Evolutionary conservation across 2,797 vertebrate species (phyloP).

Genomic region (Pygocentrus nattereri): DNA sequence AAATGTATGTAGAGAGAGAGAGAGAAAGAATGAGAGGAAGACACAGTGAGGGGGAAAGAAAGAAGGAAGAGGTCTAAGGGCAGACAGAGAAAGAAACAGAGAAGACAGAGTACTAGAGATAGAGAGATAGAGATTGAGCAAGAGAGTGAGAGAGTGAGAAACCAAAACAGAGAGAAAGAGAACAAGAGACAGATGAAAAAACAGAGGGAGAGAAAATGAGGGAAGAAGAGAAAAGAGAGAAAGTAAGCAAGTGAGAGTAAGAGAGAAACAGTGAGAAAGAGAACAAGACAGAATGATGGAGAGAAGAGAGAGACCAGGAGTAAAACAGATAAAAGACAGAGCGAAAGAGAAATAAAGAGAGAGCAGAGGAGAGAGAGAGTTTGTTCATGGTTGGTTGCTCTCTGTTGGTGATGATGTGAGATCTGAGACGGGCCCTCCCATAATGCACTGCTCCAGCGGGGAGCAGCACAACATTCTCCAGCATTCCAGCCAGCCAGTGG

Average conservation of each 20-base stretch:
- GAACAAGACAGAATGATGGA: not conserved
- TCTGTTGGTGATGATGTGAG: conserved; percentile 30
- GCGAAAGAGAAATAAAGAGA: too few species aligned
- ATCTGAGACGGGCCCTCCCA: conserved; percentile 31
- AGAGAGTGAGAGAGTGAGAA: too few species aligned
- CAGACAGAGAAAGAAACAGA: too few species aligned
- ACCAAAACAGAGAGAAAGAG: not conserved
- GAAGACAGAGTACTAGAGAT: too few species aligned
- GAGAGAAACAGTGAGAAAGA: not conserved
- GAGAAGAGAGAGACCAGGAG: not conserved
- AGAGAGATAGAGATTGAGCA: too few species aligned
- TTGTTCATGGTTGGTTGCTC: not conserved
- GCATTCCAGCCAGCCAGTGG: conserved; percentile 56
- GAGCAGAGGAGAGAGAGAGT: not conserved
- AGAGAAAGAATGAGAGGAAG: too few species aligned
- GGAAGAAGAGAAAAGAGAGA: not conserved
- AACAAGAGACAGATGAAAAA: not conserved
- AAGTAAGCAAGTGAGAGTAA: not conserved
- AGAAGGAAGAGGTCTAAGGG: too few species aligned
- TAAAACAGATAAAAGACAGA: not conserved
- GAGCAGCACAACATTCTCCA: conserved; percentile 35
- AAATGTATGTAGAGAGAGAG: too few species aligned
- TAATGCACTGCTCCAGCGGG: conserved; percentile 41
- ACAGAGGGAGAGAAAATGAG: not conserved
- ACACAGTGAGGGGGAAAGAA: too few species aligned